Conservation (phyloP, 2,888 invertebrate species). For the Stenodema calcarata region DNA sequence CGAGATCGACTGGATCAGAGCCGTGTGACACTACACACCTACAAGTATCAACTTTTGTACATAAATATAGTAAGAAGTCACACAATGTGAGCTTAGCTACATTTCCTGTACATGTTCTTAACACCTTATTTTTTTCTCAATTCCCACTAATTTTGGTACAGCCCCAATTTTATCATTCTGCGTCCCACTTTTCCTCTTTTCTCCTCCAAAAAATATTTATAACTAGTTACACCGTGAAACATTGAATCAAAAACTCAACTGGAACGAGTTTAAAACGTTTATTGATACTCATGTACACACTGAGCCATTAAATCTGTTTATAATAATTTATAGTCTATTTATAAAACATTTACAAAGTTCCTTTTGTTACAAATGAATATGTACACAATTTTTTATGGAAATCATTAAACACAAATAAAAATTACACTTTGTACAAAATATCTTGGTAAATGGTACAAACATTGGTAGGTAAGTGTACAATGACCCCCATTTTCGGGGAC, state of each 20-base stretch:
- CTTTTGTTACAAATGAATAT: constrained; percentile 26
- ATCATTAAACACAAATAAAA: constrained; percentile 17
- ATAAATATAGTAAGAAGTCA: too few species aligned
- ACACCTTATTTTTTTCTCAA: too few species aligned
- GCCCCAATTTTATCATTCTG: too few species aligned
- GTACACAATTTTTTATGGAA: constrained; percentile 16
- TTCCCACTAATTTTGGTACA: too few species aligned
- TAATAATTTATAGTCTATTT: constrained; percentile 28
- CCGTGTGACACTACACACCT: neutral
- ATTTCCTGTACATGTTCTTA: too few species aligned
- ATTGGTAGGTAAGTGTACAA: neutral
- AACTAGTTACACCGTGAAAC: too few species aligned
- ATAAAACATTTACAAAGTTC: constrained; percentile 20
- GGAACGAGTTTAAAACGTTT: neutral
- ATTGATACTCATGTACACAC: neutral
- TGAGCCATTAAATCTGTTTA: neutral
- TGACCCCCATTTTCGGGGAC: neutral
- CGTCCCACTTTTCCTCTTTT: too few species aligned
- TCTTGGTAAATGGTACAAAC: constrained; percentile 11
- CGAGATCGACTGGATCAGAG: constrained; percentile 65
- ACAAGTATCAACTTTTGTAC: too few species aligned
- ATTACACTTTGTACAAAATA: constrained; percentile 34
- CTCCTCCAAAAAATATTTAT: too few species aligned
- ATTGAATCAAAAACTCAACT: neutral
- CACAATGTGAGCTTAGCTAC: too few species aligned